Evolutionary conservation across 2,113 vertebrate species (phyloP).

Genomic region (Calyptomena viridis): DNA sequence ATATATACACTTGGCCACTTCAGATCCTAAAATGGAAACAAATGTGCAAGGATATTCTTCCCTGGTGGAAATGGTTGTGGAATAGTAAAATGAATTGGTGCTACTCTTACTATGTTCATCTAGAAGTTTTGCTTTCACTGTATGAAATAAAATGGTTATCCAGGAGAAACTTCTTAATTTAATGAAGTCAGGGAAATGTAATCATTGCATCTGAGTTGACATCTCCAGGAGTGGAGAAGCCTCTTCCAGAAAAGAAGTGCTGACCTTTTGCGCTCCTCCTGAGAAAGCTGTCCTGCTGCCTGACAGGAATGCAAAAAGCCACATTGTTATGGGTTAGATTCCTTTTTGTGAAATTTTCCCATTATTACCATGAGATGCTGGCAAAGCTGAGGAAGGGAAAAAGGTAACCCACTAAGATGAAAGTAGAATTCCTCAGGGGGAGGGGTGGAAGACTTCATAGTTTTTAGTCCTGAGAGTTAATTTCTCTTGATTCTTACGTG

Average conservation of each 20-base stretch:
- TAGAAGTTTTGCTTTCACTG: neutral
- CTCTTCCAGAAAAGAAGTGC: neutral
- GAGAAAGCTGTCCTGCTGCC: neutral
- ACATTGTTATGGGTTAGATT: neutral
- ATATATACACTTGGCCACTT: neutral
- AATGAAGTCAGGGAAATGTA: neutral
- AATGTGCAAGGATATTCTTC: neutral
- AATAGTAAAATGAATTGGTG: neutral
- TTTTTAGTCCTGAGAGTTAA: too few relatives aligned
- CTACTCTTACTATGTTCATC: neutral
- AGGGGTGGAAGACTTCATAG: too few relatives aligned
- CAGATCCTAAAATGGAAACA: neutral
- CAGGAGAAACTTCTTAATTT: neutral
- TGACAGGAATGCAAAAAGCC: neutral
- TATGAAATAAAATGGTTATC: neutral
- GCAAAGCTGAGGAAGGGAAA: too few relatives aligned
- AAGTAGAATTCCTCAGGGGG: too few relatives aligned
- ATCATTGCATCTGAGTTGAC: neutral
- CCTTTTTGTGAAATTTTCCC: too few relatives aligned
- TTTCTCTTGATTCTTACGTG: too few relatives aligned
- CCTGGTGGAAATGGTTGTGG: neutral
- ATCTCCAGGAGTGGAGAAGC: neutral
- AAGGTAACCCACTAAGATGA: too few relatives aligned
- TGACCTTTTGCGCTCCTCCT: neutral
- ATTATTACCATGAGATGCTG: too few relatives aligned